Conservation (phyloP, 2,113 vertebrate species). For the Xenopus borealis region DNA sequence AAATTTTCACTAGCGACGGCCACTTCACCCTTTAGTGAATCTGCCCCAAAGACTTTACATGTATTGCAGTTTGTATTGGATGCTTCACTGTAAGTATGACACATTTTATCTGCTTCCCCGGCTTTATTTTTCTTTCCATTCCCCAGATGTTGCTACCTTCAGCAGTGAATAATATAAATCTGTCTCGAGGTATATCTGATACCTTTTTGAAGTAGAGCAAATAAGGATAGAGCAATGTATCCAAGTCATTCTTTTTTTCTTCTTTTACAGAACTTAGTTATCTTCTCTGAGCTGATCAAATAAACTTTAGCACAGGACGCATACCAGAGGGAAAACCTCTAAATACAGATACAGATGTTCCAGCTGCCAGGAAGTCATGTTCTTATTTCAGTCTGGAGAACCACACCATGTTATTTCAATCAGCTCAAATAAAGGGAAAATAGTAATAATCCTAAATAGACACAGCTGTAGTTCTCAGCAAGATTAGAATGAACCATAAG, state of each 20-base stretch:
- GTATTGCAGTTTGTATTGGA: neutral
- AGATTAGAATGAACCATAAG: constrained; percentile 1
- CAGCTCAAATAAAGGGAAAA: constrained; percentile 52
- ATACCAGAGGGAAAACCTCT: neutral
- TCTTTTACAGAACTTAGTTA: constrained; percentile 24
- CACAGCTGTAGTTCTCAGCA: constrained; percentile 52
- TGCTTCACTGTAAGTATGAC: neutral
- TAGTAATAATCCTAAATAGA: constrained; percentile 51
- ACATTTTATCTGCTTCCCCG: constrained; percentile 20
- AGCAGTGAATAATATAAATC: constrained; percentile 27
- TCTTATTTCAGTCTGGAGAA: constrained; percentile 42
- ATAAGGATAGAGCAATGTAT: constrained; percentile 17
- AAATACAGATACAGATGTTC: constrained; percentile 29
- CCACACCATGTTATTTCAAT: constrained; percentile 23
- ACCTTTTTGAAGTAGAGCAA: constrained; percentile 18
- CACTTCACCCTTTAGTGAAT: no score
- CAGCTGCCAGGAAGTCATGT: constrained; percentile 42
- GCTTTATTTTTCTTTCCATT: constrained; percentile 3
- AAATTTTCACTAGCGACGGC: no score
- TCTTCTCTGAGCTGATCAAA: constrained; percentile 35
- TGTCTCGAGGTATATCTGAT: constrained; percentile 22
- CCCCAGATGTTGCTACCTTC: constrained; percentile 34
- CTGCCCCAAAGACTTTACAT: no score
- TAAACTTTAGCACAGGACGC: constrained; percentile 30
- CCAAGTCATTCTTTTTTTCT: constrained; percentile 18